Percentiles rank a stretch among this genome's conserved stretches.
Conservation (phyloP, 1,140 invertebrate species). For the Drosophila ogumai region DNA sequence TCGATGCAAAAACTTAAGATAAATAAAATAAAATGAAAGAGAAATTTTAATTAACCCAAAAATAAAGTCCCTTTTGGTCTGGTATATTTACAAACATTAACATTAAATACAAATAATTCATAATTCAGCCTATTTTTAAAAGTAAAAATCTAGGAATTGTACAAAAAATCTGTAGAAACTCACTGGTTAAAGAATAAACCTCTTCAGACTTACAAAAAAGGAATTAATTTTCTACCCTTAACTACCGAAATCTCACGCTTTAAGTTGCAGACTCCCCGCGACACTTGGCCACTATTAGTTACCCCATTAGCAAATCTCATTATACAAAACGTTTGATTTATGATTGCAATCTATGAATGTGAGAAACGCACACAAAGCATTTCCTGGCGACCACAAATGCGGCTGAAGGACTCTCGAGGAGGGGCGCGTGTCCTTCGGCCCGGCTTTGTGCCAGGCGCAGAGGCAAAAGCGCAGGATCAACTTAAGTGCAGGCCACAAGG, state of each 20-base stretch:
- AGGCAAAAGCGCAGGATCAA: slow-evolving; percentile 68
- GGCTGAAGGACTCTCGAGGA: slow-evolving; percentile 46
- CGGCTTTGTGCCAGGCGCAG: slow-evolving; percentile 51
- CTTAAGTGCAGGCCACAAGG: slow-evolving; percentile 69
- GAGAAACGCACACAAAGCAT: slow-evolving; percentile 41
- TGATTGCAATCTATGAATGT: slow-evolving; percentile 59
- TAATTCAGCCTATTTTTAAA: no score
- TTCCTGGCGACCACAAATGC: slow-evolving; percentile 21
- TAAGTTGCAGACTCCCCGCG: slow-evolving; percentile 4
- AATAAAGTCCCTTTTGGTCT: not conserved
- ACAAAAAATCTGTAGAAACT: not conserved
- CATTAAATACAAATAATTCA: no score
- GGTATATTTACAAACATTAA: no score
- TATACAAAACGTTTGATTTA: slow-evolving; percentile 64
- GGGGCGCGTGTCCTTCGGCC: slow-evolving; percentile 35
- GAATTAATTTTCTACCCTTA: not conserved
- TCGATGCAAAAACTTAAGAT: not conserved
- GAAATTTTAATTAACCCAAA: not conserved
- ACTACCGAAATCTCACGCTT: not conserved
- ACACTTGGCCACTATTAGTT: slow-evolving; percentile 38
- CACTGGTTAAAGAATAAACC: not conserved
- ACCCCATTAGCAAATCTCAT: slow-evolving; percentile 50
- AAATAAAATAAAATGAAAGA: not conserved
- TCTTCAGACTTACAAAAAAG: not conserved
- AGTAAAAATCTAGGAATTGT: no score